Conservation (phyloP, 2,113 vertebrate genomes). For the Cyanoderma ruficeps region DNA sequence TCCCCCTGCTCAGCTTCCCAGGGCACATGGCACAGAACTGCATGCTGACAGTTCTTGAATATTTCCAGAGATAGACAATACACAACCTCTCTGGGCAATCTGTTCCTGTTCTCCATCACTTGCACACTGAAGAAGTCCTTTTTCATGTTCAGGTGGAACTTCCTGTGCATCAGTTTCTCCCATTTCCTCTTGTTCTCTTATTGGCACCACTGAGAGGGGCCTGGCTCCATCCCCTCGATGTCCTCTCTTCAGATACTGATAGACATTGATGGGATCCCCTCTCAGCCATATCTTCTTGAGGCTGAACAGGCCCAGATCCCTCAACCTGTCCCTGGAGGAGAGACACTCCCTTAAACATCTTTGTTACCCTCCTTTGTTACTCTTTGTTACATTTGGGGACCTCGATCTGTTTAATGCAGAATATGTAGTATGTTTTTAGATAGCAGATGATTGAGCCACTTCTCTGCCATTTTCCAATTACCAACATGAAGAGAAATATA, state of each 20-base stretch:
- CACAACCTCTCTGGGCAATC: not conserved
- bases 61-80: not conserved
- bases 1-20: not conserved
- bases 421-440: not conserved
- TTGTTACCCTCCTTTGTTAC: not conserved
- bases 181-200: not conserved
- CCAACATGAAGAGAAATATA: not conserved
- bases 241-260: not conserved
- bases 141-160: not conserved
- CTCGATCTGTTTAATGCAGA: not conserved
- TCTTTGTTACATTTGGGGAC: too few species aligned
- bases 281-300: rapidly evolving
- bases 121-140: not conserved
- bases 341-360: not conserved
- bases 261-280: not conserved
- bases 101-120: not conserved
- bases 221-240: not conserved
- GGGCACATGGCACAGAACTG: not conserved
- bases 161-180: not conserved
- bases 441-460: not conserved
- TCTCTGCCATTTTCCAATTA: not conserved
- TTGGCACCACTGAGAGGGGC: not conserved
- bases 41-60: not conserved
- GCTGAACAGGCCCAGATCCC: not conserved
- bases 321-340: not conserved